Conservation (phyloP, 2,113 vertebrate species). For the Raja brachyura region DNA sequence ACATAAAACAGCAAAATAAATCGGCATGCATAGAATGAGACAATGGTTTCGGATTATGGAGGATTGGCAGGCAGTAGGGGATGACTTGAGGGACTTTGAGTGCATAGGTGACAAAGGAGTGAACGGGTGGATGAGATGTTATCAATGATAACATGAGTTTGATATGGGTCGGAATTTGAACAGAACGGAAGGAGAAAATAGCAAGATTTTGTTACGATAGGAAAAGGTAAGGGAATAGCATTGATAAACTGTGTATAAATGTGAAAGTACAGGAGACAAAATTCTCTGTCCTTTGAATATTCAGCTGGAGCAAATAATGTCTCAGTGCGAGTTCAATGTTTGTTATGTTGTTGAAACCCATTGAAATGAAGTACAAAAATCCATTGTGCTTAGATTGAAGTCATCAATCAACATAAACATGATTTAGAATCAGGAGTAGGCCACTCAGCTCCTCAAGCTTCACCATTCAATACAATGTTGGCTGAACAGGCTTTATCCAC, state of each 20-base stretch:
- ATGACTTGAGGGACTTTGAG: background rate
- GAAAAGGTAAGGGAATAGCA: background rate
- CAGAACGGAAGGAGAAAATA: background rate
- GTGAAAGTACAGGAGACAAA: background rate
- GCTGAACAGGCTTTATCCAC: no score
- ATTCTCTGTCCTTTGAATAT: background rate
- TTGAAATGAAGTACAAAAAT: background rate
- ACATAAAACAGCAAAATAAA: background rate
- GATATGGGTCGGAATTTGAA: background rate
- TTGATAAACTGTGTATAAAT: background rate
- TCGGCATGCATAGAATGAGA: background rate
- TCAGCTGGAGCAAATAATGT: background rate
- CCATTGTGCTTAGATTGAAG: background rate
- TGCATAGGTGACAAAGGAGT: background rate
- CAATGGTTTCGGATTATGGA: background rate
- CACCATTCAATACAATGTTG: no score
- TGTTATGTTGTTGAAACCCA: background rate
- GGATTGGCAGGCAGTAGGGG: background rate
- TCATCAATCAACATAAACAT: no score
- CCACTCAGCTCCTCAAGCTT: no score
- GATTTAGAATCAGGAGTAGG: no score
- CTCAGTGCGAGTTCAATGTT: background rate
- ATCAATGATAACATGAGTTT: background rate
- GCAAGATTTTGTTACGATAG: background rate
- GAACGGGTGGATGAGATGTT: background rate